phyloP scores from a whole-genome alignment of 1,140 invertebrate genomes.

The Eulimnadia texana region DNA sequence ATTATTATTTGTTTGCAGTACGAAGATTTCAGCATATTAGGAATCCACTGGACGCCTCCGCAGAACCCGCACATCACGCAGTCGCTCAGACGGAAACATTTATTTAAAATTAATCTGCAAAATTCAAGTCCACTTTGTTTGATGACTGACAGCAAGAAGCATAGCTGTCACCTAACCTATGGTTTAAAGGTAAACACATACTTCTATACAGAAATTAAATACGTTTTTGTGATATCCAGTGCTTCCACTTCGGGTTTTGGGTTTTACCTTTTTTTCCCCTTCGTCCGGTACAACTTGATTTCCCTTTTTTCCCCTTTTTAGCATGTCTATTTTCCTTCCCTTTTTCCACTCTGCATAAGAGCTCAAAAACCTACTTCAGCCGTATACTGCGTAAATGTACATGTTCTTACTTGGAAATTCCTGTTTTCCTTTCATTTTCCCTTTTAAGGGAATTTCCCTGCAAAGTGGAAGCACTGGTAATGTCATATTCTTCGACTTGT shows the following conservation, averaged over 20 bases:
- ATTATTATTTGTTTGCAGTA: background rate
- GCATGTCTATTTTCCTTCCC: no score
- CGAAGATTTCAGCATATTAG: background rate
- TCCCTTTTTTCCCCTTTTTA: no score
- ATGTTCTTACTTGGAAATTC: no score
- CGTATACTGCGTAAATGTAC: no score
- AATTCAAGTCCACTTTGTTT: background rate
- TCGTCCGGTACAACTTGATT: no score
- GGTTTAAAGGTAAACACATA: background rate
- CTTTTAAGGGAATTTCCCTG: no score
- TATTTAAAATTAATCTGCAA: constrained; percentile 1
- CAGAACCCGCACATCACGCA: constrained; percentile 6
- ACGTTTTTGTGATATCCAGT: background rate
- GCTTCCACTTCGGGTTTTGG: background rate
- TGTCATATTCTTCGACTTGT: background rate
- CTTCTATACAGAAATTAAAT: background rate
- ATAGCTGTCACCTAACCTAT: background rate
- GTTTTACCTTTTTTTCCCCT: background rate
- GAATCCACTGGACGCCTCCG: background rate
- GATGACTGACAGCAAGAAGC: background rate
- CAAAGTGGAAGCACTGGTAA: no score
- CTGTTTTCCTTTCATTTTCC: no score
- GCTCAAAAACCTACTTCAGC: no score
- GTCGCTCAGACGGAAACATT: background rate
- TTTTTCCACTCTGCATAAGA: no score